Percentiles rank a stretch among this genome's conserved stretches.
phyloP scores from a whole-genome alignment of 2,113 vertebrate species.

The Lipotes vexillifer region DNA sequence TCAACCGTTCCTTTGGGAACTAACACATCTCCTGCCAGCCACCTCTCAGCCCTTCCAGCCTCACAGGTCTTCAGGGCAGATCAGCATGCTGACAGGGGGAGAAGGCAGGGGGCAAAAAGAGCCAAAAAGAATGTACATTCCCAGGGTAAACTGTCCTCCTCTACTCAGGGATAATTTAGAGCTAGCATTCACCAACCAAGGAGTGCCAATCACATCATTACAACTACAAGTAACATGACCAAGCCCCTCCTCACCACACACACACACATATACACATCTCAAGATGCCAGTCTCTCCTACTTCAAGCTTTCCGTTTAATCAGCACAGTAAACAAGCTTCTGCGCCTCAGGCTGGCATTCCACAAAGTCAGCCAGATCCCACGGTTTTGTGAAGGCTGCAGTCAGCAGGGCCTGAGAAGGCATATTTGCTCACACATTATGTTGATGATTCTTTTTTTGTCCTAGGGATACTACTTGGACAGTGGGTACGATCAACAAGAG shows the following conservation, averaged over 20 bases:
- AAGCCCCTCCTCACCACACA: neutral
- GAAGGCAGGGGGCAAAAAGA: neutral
- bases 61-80: neutral
- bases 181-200: neutral
- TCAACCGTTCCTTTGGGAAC: neutral
- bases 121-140: neutral
- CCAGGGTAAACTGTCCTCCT: neutral
- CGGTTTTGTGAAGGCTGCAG: conserved; percentile 32
- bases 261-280: neutral
- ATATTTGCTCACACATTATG: conserved; percentile 45
- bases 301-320: conserved; percentile 60
- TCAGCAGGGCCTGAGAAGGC: conserved; percentile 35
- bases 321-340: conserved; percentile 49
- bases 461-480: neutral
- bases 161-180: neutral
- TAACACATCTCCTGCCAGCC: neutral
- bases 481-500: neutral
- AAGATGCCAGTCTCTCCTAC: neutral
- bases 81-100: neutral
- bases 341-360: conserved; percentile 32
- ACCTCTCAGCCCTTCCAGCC: neutral
- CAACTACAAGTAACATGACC: neutral
- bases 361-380: conserved; percentile 49
- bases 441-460: neutral
- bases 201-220: neutral